Base-by-base conservation (phyloP, 2,888 invertebrate genomes). In the Ophioninae sp. region DNA sequence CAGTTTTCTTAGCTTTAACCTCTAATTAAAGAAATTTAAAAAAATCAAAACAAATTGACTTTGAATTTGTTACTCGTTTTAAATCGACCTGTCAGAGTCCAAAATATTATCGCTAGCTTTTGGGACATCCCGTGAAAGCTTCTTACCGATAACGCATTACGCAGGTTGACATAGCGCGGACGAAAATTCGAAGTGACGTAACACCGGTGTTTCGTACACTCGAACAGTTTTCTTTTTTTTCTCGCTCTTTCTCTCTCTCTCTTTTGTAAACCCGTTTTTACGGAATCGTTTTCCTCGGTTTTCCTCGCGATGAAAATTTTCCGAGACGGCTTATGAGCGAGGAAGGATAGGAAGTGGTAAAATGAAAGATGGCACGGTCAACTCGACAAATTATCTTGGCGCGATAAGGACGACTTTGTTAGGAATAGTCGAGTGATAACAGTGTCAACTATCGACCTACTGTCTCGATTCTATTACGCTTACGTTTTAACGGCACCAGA, bases 351-450 rank as follows among this genome's bases (percentile, higher is more conserved):
- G 56, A 56, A 65, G 39, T 41, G n/a, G 65, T 7, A 59, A 76
- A 59, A 44, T 65, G 67, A 68, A 75, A 79, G 23, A 37, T 3
- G 77, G 50, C 73, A 39, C 59, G 70, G 82, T 72, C 79, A 78
- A 23, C 20, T 56, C 81, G 61, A 70, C 75, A 75, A 84, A 84
- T 81, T 74, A 81, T 78, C 65, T 69, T 57, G 41, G 20, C n/a
- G 41, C 65, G 81, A 84, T 84, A 84, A 56, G 70, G 75, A 81
- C 79, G 84, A 84, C 84, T 74, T 81, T 81, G 81, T 79, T 56
- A 56, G 21, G 41, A 67, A 70, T 57, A 64, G 44, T 64, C 39
- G 67, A 79, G 81, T 67, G 39, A 69, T 44, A 69, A 73, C 68
- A 20, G 70, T 70, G 39, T 20, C 61, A 72, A 81, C 81, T 84